phyloP scores from a whole-genome alignment of 2,888 invertebrate species.

The Clitarchus hookeri region DNA sequence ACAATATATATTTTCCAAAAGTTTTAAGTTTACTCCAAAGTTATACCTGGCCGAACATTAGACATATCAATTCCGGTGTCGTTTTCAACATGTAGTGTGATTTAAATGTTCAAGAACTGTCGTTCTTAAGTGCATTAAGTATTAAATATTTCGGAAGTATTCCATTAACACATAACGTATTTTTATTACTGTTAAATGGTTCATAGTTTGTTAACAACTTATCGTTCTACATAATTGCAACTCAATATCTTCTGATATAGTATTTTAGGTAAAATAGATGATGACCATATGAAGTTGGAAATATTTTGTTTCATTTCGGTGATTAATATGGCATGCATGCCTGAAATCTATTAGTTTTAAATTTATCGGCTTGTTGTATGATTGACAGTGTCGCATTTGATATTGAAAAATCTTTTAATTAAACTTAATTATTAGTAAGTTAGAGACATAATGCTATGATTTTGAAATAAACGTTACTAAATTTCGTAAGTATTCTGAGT shows the following conservation, averaged over 20 bases:
- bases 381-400: background rate
- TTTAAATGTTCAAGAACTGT: no score
- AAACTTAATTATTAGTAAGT: background rate
- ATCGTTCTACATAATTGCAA: background rate
- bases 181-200: no score
- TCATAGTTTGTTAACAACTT: no score
- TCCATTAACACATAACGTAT: no score
- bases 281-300: background rate
- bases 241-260: background rate
- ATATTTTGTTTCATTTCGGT: background rate
- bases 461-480: background rate
- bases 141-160: no score
- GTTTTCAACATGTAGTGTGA: no score
- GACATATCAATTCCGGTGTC: no score
- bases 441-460: background rate
- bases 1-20: no score
- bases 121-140: no score
- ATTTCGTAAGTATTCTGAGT: background rate
- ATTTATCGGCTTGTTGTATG: constrained; percentile 5
- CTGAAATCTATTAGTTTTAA: background rate
- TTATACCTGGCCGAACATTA: no score
- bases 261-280: background rate
- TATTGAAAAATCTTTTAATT: background rate
- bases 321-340: constrained; percentile 1
- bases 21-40: no score